These are phyloP conservation scores for Perca schrenkii DNA, from an alignment of 2,113 vertebrate genomes.

Conservation along the genomic window DNA sequence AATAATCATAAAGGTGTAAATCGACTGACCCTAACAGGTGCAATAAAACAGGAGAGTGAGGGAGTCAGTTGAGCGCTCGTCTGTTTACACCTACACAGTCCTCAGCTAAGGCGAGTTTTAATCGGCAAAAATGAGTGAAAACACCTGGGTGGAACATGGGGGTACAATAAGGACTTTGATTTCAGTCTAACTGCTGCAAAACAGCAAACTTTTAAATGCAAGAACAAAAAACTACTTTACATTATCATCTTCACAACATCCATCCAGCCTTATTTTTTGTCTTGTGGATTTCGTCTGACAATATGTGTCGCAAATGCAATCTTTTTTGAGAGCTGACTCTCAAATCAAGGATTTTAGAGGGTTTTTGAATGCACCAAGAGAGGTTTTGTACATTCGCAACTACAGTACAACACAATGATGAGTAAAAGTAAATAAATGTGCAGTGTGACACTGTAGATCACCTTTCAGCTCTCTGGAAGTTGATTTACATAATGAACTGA, in stretches of 20 bases:
- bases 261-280: not conserved
- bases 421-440: slow-evolving; percentile 15
- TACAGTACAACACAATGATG: not conserved
- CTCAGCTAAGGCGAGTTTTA: slow-evolving; percentile 65
- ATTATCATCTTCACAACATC: slow-evolving; percentile 16
- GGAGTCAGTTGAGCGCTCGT: slow-evolving; percentile 63
- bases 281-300: slow-evolving; percentile 7
- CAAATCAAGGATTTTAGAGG: slow-evolving; percentile 7
- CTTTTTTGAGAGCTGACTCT: not conserved
- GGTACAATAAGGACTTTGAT: slow-evolving; percentile 40
- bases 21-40: slow-evolving; percentile 67
- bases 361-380: slow-evolving; percentile 7
- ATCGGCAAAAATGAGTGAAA: slow-evolving; percentile 67
- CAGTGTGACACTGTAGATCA: not conserved
- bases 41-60: slow-evolving; percentile 61
- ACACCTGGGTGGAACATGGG: slow-evolving; percentile 57
- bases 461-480: slow-evolving; percentile 10
- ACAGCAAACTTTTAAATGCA: slow-evolving; percentile 42
- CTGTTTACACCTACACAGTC: slow-evolving; percentile 67
- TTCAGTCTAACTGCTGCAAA: slow-evolving; percentile 27
- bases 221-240: slow-evolving; percentile 4
- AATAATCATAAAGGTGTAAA: slow-evolving; percentile 73
- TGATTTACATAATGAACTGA: slow-evolving; percentile 11
- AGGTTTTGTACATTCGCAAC: not conserved
- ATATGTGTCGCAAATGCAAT: not conserved